A percentile compares a stretch with the other conserved stretches of the same genome.
phyloP scores from a whole-genome alignment of 2,797 vertebrate species.

The Anguilla pacifica region DNA sequence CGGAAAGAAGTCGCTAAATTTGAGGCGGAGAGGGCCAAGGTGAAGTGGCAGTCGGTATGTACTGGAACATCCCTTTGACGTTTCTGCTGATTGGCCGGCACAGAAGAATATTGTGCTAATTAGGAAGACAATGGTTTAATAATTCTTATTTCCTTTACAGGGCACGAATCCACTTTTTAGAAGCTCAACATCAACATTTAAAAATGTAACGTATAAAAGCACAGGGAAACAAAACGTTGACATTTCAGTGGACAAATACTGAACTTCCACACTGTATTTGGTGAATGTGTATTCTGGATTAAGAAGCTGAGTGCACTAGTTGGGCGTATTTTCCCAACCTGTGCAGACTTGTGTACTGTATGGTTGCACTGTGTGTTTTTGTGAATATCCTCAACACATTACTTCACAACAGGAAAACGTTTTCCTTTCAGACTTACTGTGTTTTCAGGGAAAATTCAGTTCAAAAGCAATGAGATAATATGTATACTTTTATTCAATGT shows the following conservation, averaged over 20 bases:
- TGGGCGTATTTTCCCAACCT: conserved; percentile 36
- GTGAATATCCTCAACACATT: conserved; percentile 33
- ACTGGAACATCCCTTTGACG: background rate
- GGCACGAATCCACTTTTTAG: conserved; percentile 94
- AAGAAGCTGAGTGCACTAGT: conserved; percentile 55
- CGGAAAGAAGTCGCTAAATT: conserved; percentile 96
- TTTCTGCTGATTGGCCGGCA: background rate
- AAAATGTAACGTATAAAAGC: conserved; percentile 93
- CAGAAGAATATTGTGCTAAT: background rate
- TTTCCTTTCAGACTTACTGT: conserved; percentile 30
- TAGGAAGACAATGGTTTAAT: background rate
- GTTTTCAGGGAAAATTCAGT: conserved; percentile 42
- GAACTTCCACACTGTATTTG: conserved; percentile 28
- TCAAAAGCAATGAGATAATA: conserved; percentile 45
- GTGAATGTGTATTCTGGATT: conserved; percentile 18
- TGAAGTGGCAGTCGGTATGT: conserved; percentile 92
- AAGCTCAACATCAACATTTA: conserved; percentile 95
- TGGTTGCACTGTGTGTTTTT: conserved; percentile 21
- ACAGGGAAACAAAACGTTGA: conserved; percentile 74
- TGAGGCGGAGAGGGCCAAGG: conserved; percentile 90
- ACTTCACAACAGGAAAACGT: conserved; percentile 3
- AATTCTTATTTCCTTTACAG: conserved; percentile 63
- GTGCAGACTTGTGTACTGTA: conserved; percentile 38
- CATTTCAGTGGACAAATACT: conserved; percentile 47
- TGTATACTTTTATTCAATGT: conserved; percentile 46